Evolutionary conservation across 1,140 invertebrate genomes (phyloP).

Genomic region (Macrosteles quadrilineatus): DNA sequence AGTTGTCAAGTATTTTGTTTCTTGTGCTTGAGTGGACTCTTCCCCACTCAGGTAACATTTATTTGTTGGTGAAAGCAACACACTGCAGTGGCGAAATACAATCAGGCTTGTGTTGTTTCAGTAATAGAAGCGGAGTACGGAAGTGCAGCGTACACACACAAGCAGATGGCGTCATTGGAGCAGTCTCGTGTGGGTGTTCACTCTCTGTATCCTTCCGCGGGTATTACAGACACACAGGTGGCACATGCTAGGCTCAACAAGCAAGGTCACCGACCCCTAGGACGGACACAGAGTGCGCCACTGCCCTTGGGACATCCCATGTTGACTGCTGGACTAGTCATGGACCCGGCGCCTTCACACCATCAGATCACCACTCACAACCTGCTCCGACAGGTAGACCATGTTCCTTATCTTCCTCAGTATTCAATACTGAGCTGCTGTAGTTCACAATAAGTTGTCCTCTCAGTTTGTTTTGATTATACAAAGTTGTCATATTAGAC

Average conservation of each 20-base stretch:
- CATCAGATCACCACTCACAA: conserved; percentile 48
- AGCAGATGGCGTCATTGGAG: conserved; percentile 63
- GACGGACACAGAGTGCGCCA: conserved; percentile 91
- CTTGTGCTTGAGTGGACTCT: no score
- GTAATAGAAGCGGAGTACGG: conserved; percentile 51
- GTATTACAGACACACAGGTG: conserved; percentile 63
- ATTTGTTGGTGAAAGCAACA: no score
- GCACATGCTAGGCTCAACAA: conserved; percentile 71
- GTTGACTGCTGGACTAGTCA: conserved; percentile 61
- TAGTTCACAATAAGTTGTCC: no score
- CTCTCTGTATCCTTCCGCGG: conserved; percentile 38
- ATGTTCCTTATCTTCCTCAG: no score
- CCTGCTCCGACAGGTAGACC: conserved; percentile 62
- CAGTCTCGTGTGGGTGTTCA: conserved; percentile 47
- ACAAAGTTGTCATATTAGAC: no score
- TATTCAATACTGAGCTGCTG: no score
- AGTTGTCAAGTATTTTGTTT: no score
- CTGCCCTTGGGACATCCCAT: conserved; percentile 93
- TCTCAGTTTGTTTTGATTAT: no score
- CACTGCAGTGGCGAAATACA: no score
- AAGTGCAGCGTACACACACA: conserved; percentile 57
- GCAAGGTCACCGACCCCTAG: conserved; percentile 71
- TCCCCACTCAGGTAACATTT: no score
- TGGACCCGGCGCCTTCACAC: conserved; percentile 58
- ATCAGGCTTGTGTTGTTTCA: no score